phyloP scores from a whole-genome alignment of 2,888 invertebrate genomes.

The Dryococelus australis region DNA sequence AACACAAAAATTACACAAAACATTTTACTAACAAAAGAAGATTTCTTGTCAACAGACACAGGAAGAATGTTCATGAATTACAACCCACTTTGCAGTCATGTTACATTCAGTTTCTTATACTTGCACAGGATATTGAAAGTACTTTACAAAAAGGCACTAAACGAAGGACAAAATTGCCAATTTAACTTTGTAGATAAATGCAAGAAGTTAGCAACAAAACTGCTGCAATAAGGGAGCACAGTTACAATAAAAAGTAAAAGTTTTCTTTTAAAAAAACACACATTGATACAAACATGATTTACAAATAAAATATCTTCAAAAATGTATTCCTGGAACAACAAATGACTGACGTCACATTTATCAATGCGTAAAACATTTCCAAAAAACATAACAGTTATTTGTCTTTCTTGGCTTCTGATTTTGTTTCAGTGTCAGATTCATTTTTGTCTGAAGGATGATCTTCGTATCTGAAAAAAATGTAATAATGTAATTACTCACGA shows the following conservation, averaged over 20 bases:
- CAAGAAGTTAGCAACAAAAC: background rate
- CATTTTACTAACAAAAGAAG: no score
- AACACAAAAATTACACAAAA: no score
- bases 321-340: background rate
- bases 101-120: no score
- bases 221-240: background rate
- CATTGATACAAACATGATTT: background rate
- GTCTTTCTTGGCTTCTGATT: constrained; percentile 56
- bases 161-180: no score
- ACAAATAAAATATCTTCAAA: background rate
- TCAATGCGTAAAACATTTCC: background rate
- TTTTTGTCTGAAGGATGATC: constrained; percentile 68
- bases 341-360: background rate
- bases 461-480: constrained; percentile 66
- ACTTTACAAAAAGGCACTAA: no score
- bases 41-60: no score
- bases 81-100: no score
- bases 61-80: no score
- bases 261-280: background rate
- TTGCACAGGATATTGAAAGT: no score
- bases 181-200: background rate
- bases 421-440: constrained; percentile 56
- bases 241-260: background rate
- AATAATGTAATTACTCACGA: background rate
- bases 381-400: constrained; percentile 49